Evolutionary conservation across 2,797 vertebrate species (phyloP).

Genomic region (Halcyon smyrnensis): DNA sequence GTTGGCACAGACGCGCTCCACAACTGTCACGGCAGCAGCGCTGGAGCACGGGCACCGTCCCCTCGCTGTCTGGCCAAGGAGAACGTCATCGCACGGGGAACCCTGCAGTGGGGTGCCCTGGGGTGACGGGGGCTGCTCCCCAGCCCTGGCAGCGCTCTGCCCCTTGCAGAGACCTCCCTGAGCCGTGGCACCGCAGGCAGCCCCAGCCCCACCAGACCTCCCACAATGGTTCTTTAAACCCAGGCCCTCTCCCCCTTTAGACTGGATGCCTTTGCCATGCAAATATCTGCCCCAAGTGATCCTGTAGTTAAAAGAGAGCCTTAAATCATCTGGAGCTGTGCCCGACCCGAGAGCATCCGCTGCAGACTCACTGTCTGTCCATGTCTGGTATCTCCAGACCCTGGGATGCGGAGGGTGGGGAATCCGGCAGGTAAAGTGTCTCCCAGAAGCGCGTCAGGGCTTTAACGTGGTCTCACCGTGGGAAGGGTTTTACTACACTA

Average conservation of each 20-base stretch:
- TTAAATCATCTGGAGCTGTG: not conserved
- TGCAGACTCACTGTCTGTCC: not conserved
- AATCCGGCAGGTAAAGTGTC: not conserved
- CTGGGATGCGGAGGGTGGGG: too few relatives aligned
- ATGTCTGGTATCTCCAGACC: not conserved
- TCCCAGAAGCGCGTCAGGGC: not conserved
- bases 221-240: fast-evolving
- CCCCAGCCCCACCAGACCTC: not conserved
- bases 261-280: not conserved
- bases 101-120: fast-evolving
- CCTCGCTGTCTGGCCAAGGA: not conserved
- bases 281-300: not conserved
- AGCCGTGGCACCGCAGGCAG: fast-evolving
- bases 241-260: not conserved
- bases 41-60: fast-evolving
- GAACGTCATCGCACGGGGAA: fast-evolving
- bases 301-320: too few relatives aligned
- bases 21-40: fast-evolving
- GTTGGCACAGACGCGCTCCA: fast-evolving
- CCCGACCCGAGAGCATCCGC: not conserved
- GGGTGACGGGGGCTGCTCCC: not conserved
- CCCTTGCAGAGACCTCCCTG: too few relatives aligned
- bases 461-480: not conserved
- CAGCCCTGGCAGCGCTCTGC: not conserved
- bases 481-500: not conserved